Evolutionary conservation across 2,113 vertebrate genomes (phyloP), one percentile per base, ranked within the genome.

Genomic region (Zosterops lateralis): DNA sequence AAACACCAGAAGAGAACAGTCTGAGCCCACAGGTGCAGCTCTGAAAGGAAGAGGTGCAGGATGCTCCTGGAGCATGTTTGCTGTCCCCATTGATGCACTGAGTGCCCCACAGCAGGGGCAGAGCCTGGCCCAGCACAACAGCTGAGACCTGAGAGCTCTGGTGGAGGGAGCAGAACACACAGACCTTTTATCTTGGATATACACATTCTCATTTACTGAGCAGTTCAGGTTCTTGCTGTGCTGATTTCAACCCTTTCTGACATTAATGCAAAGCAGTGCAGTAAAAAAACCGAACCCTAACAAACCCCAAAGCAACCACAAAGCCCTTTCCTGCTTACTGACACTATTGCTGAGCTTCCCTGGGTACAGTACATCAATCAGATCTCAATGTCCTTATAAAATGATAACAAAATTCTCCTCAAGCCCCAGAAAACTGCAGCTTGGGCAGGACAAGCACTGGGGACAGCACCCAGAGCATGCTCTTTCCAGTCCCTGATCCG

Each of bases 201-300:
- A 50, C 48, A 42, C 29, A 3, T 6, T 20, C 70, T 51, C 62
- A 25, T 31, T 85, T 45, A 60, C 44, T 18, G 67, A 71, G 44
- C 17, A 84, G 26, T 19, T 61, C 29, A 45, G 10, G 28, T 40
- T 77, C 68, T 81, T 47, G 31, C 92, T 72, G 1, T 7, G 60
- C 67, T 88, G 62, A 80, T 88, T 42, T 74, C 64, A 73, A 62
- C 19, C 48, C 21, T 40, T 92, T 54, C 72, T 94, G 82, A 92
- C 64, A 62, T 25, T 64, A 70, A 73, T 40, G 60, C 29, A 80
- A 87, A 70, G n/a, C 44, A 58, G 31, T 22, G 66, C 58, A 34
- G 36, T 65, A n/a, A 78, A 87, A 72, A 82, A 58, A 17, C 0
- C 18, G 21, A 79, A 19, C 7, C 31, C 28, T 53, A 42, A 28